Percentiles rank a stretch among this genome's conserved stretches.
Conservation (phyloP, 2,888 invertebrate genomes). For the Chironomus riparius region DNA sequence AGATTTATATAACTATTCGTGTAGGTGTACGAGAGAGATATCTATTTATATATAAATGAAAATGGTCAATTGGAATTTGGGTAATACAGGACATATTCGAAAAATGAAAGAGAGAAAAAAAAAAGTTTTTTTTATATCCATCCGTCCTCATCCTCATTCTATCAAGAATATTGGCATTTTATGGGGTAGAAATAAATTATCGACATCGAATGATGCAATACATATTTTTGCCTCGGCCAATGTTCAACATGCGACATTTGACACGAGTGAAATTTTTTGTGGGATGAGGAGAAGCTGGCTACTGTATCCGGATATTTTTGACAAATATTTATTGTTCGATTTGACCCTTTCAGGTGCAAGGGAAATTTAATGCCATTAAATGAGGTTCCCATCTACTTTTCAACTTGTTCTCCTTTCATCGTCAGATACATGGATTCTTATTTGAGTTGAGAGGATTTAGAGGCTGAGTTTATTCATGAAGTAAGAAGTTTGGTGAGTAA, state of each 20-base stretch:
- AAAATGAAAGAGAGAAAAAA: background rate
- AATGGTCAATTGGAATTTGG: background rate
- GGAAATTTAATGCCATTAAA: background rate
- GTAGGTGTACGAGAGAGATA: no score
- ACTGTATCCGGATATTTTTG: background rate
- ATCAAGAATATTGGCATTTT: background rate
- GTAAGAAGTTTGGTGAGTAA: no score
- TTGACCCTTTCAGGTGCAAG: slow-evolving; percentile 8
- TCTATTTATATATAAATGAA: background rate
- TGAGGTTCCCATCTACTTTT: background rate
- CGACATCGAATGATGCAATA: background rate
- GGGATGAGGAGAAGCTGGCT: background rate
- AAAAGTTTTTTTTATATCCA: no score
- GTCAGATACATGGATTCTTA: background rate
- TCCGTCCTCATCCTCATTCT: no score
- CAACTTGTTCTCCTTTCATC: background rate
- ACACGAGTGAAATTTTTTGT: background rate
- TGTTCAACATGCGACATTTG: slow-evolving; percentile 12
- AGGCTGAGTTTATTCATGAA: no score
- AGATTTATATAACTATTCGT: no score
- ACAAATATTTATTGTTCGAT: slow-evolving; percentile 16
- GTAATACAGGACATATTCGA: background rate
- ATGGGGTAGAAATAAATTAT: background rate
- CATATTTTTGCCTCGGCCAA: background rate
- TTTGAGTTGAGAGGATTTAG: background rate